A percentile compares a stretch with the other conserved stretches of the same genome.
Evolutionary conservation across 2,797 vertebrate genomes (phyloP).

Genomic region (Parotocinclus haroldoi): DNA sequence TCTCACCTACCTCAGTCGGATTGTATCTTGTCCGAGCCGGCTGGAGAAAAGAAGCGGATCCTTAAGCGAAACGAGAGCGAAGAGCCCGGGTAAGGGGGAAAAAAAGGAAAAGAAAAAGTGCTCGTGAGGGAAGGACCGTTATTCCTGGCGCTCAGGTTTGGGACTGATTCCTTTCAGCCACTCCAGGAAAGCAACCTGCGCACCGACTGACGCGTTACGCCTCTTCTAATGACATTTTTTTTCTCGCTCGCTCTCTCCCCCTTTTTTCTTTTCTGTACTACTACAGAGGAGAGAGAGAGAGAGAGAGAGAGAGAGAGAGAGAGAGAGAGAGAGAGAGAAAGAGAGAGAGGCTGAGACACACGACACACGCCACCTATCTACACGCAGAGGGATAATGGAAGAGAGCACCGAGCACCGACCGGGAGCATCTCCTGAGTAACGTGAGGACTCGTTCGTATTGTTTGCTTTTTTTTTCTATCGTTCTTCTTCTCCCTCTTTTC

Average conservation of each 20-base stretch:
- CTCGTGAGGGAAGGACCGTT: conserved; percentile 95
- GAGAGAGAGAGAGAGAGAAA: conserved; percentile 58
- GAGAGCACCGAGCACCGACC: conserved; percentile 92
- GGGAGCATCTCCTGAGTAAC: conserved; percentile 97
- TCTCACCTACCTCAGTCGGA: conserved; percentile 76
- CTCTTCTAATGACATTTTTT: conserved; percentile 99
- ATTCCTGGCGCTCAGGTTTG: conserved; percentile 98
- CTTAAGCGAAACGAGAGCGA: conserved; percentile 55
- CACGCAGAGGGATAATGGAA: conserved; percentile 99
- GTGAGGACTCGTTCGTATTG: conserved; percentile 79
- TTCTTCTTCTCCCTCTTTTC: neutral
- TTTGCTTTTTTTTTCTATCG: conserved; percentile 59
- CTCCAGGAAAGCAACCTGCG: conserved; percentile 99
- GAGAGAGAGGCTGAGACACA: conserved; percentile 87
- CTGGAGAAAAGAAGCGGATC: conserved; percentile 71
- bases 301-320: conserved; percentile 28
- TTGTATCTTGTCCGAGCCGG: conserved; percentile 76
- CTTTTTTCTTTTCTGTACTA: conserved; percentile 85
- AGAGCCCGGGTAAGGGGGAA: conserved; percentile 38
- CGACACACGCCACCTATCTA: conserved; percentile 99
- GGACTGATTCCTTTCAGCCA: conserved; percentile 99
- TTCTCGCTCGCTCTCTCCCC: conserved; percentile 24
- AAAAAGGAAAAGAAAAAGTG: conserved; percentile 53
- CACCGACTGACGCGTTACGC: conserved; percentile 99
- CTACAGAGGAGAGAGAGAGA: conserved; percentile 61